phyloP scores from a whole-genome alignment of 2,797 vertebrate species.

The Crocidura indochinensis region DNA sequence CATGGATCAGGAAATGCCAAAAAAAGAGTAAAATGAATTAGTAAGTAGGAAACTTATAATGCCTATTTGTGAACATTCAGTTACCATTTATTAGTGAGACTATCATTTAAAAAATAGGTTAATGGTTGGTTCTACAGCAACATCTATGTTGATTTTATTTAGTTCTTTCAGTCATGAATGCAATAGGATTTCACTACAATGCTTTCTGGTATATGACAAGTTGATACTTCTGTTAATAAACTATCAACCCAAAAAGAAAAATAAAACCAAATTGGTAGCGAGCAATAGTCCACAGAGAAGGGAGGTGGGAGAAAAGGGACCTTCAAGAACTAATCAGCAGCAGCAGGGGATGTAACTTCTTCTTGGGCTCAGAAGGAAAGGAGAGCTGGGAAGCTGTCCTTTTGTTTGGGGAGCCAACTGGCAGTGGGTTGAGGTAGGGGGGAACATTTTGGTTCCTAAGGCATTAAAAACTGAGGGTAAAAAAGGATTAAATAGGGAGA shows the following conservation, averaged over 20 bases:
- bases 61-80: neutral
- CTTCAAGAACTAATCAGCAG: too few relatives aligned
- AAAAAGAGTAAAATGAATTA: neutral
- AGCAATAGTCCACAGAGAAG: too few relatives aligned
- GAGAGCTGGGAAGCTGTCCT: too few relatives aligned
- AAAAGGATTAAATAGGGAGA: too few relatives aligned
- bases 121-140: neutral
- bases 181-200: neutral
- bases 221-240: conserved; percentile 62
- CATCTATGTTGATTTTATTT: neutral
- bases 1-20: neutral
- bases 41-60: neutral
- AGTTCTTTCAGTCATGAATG: neutral
- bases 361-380: too few relatives aligned
- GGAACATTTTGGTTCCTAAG: too few relatives aligned
- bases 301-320: too few relatives aligned
- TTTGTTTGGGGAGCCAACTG: too few relatives aligned
- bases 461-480: too few relatives aligned
- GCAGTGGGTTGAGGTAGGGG: too few relatives aligned
- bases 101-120: neutral
- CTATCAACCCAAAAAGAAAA: conserved; percentile 31
- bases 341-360: too few relatives aligned
- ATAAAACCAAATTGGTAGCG: too few relatives aligned
- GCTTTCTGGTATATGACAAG: conserved; percentile 32
- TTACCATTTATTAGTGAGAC: neutral